Base-by-base conservation (phyloP, 2,888 invertebrate genomes). In the Philereme transversata region DNA sequence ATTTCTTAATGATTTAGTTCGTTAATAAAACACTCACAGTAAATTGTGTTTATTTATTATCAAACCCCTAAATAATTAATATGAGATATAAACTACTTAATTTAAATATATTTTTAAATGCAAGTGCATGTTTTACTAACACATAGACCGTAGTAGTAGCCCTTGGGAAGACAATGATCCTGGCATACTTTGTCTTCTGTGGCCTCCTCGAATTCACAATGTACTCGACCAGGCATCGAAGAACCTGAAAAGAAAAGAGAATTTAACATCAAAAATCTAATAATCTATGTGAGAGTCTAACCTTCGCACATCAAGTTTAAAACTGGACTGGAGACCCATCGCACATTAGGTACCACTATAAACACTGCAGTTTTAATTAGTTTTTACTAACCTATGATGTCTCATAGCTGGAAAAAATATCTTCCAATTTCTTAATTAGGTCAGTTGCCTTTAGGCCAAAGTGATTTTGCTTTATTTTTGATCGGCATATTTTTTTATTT, bases 91-190 rank as follows among this genome's bases (percentile, higher is more conserved):
- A 22, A 22, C 5, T 22, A 45, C 4, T 5, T 11, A 10, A 10
- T 43, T 10, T 40, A 40, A 40, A 8, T 40, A 22, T 40, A 40
- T 5, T 45, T 54, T 79, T 82, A 91, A 45, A 90, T 75, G 62
- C 92, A 92, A 65, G 83, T 88, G 72, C 92, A 92, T 8, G 75
- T 82, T 46, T 79, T 72, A 52, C 78, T 79, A 50, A 89, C 77
- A 64, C 92, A 92, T 36, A 92, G 67, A 2, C 92, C 92, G 68
- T 84, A 87, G 5, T 78, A 74, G 62, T 92, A 92, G 44, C 92
- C 91, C 74, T 89, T 92, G 3, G 86, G 87, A 9, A 87, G 58
- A 63, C 92, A 92, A 62, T 86, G 89, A 57, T 82, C 79, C 57
- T 82, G 79, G 64, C 92, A 92, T 3, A 78, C 63, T 0, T 57